A percentile compares a stretch with the other conserved stretches of the same genome.
These are phyloP conservation scores for Diuraphis noxia DNA, from an alignment of 1,140 invertebrate species.

Conservation along the genomic window DNA sequence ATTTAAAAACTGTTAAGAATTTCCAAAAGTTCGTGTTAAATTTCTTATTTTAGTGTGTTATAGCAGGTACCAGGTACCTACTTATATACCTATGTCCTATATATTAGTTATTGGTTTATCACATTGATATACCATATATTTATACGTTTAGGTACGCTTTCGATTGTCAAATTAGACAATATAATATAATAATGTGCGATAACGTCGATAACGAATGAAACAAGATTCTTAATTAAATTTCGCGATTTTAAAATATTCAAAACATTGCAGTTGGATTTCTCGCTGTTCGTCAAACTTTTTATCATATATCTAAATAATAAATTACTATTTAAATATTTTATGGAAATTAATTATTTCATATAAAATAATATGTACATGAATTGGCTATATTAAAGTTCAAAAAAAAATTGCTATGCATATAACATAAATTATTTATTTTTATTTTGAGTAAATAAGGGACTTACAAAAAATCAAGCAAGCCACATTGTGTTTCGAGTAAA, in stretches of 20 bases:
- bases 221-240: neutral
- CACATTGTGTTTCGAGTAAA: neutral
- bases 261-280: neutral
- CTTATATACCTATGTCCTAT: no score
- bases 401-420: neutral
- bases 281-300: neutral
- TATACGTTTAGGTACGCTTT: neutral
- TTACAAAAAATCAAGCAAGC: neutral
- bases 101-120: neutral
- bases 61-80: no score
- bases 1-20: neutral
- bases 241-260: neutral
- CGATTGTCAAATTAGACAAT: neutral
- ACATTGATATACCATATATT: neutral
- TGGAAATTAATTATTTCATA: neutral
- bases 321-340: neutral
- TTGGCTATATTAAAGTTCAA: neutral
- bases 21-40: neutral
- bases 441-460: neutral
- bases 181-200: neutral
- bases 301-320: neutral
- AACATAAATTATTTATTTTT: neutral
- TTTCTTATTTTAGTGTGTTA: neutral
- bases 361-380: neutral
- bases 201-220: neutral